phyloP scores from a whole-genome alignment of 2,797 vertebrate genomes.

The Xerus rutilus region DNA sequence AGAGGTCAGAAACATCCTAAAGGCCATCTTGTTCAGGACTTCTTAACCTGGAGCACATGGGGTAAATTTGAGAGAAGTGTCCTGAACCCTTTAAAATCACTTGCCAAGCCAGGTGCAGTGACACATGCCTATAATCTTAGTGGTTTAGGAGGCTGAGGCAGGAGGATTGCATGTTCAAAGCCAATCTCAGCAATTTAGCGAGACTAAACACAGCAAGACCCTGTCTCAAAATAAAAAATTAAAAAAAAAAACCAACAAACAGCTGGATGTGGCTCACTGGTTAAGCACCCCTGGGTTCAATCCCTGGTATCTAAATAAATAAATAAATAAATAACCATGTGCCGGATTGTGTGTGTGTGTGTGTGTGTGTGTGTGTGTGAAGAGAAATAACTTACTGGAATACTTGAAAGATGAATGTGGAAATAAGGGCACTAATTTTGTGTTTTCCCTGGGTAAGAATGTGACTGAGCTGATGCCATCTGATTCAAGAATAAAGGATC shows the following conservation, averaged over 20 bases:
- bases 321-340: no score
- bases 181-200: no score
- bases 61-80: background rate
- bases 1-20: conserved; percentile 30
- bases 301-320: no score
- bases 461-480: background rate
- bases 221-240: no score
- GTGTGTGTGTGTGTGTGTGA: background rate
- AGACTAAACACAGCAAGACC: no score
- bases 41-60: background rate
- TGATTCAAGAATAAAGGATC: conserved; percentile 3
- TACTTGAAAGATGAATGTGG: background rate
- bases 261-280: no score
- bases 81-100: conserved; percentile 3
- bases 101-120: background rate
- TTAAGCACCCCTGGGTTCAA: no score
- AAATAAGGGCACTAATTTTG: background rate
- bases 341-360: no score
- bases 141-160: no score
- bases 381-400: background rate
- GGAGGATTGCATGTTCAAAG: no score
- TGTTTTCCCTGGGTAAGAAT: background rate
- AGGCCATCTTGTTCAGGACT: background rate
- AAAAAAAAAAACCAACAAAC: no score
- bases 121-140: no score